phyloP scores from a whole-genome alignment of 2,888 invertebrate genomes.

The Metellina segmentata region DNA sequence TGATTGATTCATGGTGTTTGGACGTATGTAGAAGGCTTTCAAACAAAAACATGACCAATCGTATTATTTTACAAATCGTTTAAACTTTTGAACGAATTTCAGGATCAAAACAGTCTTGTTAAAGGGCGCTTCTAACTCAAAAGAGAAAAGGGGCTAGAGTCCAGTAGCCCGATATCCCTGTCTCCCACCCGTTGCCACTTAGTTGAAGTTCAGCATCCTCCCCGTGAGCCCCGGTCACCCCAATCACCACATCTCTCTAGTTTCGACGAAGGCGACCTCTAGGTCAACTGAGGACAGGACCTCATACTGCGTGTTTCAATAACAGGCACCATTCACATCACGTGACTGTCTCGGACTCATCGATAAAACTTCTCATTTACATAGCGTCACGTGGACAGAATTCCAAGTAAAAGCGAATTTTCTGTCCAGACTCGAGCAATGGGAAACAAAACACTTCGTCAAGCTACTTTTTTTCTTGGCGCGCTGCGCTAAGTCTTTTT shows the following conservation, averaged over 20 bases:
- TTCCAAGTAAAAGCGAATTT: slow-evolving; percentile 10
- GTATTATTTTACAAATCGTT: too few species aligned
- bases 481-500: too few species aligned
- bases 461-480: too few species aligned
- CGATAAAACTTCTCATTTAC: slow-evolving; percentile 52
- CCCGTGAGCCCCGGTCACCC: background rate
- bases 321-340: slow-evolving; percentile 47
- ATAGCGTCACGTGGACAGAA: slow-evolving; percentile 60
- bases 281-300: slow-evolving; percentile 39
- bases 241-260: slow-evolving; percentile 28
- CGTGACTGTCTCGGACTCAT: slow-evolving; percentile 53
- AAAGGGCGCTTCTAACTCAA: too few species aligned
- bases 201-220: background rate
- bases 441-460: slow-evolving; percentile 8
- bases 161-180: background rate
- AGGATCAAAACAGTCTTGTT: too few species aligned
- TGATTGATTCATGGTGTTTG: too few species aligned
- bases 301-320: slow-evolving; percentile 44
- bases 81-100: too few species aligned
- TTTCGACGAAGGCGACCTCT: slow-evolving; percentile 21
- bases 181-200: background rate
- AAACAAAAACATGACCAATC: too few species aligned
- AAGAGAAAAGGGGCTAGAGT: background rate
- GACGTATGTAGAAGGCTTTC: too few species aligned
- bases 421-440: background rate